phyloP scores from a whole-genome alignment of 2,113 vertebrate species.

The Dipodomys stephensi region DNA sequence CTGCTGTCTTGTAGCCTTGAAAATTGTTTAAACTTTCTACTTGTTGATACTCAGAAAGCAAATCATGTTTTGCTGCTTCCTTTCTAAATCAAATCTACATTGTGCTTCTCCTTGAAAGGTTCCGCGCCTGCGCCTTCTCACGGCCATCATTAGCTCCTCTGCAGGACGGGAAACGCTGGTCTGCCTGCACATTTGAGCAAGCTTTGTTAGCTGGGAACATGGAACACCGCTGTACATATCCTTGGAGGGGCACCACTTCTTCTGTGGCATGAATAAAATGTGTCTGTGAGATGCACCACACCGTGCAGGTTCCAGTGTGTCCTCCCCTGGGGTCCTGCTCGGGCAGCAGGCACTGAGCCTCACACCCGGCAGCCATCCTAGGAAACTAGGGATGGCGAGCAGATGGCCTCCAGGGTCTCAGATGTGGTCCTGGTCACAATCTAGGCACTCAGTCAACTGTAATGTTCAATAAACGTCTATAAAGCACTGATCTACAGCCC shows the following conservation, averaged over 20 bases:
- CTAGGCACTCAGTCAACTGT: rapidly evolving
- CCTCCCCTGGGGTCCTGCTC: neutral
- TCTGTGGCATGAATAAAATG: slow-evolving; percentile 60
- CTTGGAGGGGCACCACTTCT: rapidly evolving
- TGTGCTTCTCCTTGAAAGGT: slow-evolving; percentile 28
- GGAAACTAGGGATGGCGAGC: no score
- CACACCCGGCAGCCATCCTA: no score
- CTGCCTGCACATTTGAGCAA: neutral
- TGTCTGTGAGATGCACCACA: neutral
- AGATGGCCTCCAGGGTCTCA: rapidly evolving
- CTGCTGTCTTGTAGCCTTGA: rapidly evolving
- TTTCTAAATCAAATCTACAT: neutral
- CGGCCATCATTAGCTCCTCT: slow-evolving; percentile 52
- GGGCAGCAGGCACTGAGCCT: rapidly evolving
- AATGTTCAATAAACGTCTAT: no score
- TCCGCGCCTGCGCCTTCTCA: neutral
- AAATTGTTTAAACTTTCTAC: neutral
- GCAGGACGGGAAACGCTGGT: rapidly evolving
- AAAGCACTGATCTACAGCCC: neutral
- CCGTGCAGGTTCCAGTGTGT: neutral
- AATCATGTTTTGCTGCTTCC: rapidly evolving
- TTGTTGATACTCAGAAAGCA: rapidly evolving
- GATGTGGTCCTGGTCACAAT: rapidly evolving
- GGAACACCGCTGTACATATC: rapidly evolving
- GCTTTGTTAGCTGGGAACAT: neutral